Conservation (phyloP, 2,797 vertebrate species). For the Distichodus sexfasciatus region DNA sequence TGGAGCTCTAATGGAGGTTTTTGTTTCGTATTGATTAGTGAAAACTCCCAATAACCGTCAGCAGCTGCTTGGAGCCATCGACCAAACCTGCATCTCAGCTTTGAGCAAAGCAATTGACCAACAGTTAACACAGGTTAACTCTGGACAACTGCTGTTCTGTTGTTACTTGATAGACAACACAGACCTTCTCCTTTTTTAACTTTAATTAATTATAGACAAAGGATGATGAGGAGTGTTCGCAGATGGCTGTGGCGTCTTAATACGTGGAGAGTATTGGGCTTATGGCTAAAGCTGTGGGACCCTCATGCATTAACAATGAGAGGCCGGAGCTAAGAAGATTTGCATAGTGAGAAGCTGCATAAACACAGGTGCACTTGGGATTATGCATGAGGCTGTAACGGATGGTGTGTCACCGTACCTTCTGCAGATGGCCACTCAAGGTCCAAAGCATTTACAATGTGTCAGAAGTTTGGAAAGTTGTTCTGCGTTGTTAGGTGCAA, state of each 20-base stretch:
- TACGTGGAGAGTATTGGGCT: background rate
- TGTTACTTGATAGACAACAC: too few species aligned
- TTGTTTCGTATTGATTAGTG: background rate
- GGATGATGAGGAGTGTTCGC: background rate
- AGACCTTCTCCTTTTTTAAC: background rate
- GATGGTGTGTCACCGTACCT: background rate
- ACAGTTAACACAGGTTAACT: conserved; percentile 18
- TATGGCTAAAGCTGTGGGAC: background rate
- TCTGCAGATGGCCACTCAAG: background rate
- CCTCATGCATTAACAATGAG: background rate
- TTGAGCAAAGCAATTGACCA: conserved; percentile 6
- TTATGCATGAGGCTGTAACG: background rate
- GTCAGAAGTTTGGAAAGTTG: background rate
- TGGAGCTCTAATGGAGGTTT: background rate
- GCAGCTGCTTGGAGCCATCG: background rate
- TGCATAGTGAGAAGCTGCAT: background rate
- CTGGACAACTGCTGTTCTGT: too few species aligned
- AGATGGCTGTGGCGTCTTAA: background rate
- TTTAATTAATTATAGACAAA: background rate
- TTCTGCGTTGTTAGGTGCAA: background rate
- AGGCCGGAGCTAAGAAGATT: background rate
- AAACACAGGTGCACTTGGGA: background rate
- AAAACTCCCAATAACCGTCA: background rate
- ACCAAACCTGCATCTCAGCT: background rate
- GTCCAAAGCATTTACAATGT: background rate